These are phyloP conservation scores for Andrena dorsata DNA, from an alignment of 2,888 invertebrate species.

Conservation along the genomic window DNA sequence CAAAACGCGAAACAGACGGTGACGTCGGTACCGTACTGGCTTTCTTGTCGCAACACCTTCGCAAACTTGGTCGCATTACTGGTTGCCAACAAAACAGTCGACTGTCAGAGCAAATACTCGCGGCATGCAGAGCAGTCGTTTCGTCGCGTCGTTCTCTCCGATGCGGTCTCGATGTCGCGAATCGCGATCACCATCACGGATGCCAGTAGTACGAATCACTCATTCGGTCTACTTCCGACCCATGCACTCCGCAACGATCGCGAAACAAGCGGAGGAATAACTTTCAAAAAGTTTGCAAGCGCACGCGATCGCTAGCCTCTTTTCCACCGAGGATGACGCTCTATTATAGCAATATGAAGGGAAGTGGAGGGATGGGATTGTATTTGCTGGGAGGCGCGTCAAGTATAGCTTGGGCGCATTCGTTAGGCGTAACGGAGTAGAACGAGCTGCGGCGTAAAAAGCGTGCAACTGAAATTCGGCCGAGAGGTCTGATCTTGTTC, in stretches of 20 bases:
- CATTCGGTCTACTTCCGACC: neutral
- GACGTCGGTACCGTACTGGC: constrained; percentile 57
- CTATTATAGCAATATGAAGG: constrained; percentile 11
- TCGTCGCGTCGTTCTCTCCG: constrained; percentile 21
- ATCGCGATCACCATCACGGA: neutral
- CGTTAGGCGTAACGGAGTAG: constrained; percentile 9
- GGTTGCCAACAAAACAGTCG: constrained; percentile 76
- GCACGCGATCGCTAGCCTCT: too few relatives aligned
- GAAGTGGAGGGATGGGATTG: neutral
- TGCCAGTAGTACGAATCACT: neutral
- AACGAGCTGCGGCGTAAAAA: too few relatives aligned
- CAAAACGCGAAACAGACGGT: constrained; percentile 74
- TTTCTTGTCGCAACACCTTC: constrained; percentile 74
- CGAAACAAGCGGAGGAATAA: too few relatives aligned
- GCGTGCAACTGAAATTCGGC: neutral
- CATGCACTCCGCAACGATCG: neutral
- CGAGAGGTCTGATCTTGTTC: neutral
- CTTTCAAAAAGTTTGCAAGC: too few relatives aligned
- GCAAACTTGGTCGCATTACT: constrained; percentile 78
- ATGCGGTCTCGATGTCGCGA: constrained; percentile 20
- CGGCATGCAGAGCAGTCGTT: constrained; percentile 63
- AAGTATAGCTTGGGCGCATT: neutral
- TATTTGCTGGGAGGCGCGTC: neutral
- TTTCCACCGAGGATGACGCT: neutral
- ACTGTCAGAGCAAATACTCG: constrained; percentile 78